A percentile compares a stretch with the other conserved stretches of the same genome.
phyloP scores from a whole-genome alignment of 2,797 vertebrate species.

The Phoebastria nigripes region DNA sequence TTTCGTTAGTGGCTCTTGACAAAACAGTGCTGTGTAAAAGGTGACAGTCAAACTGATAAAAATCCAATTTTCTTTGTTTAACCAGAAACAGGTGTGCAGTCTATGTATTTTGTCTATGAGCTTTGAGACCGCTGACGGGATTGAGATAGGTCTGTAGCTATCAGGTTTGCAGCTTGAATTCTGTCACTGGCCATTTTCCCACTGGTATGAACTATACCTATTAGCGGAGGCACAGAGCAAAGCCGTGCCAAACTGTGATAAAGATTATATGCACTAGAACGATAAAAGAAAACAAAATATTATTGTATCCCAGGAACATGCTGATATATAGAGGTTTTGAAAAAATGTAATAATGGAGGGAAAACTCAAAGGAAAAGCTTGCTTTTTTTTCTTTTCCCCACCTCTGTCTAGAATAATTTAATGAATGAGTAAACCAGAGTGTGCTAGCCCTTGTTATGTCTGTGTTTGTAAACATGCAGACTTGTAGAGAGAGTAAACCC shows the following conservation, averaged over 20 bases:
- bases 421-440: neutral
- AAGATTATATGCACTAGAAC: neutral
- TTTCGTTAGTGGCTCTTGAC: conserved; percentile 37
- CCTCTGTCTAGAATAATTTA: neutral
- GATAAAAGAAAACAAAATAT: neutral
- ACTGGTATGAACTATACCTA: neutral
- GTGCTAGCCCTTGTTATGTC: neutral
- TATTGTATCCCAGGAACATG: neutral
- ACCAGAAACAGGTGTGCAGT: neutral
- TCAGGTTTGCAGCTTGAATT: neutral
- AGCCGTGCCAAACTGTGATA: neutral
- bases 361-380: neutral
- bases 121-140: neutral
- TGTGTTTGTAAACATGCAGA: neutral
- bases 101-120: neutral
- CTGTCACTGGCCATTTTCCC: neutral
- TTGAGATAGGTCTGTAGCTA: neutral
- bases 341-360: neutral
- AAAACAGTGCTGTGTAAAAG: neutral
- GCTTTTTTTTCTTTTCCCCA: neutral
- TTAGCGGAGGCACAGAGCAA: neutral
- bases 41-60: neutral
- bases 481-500: neutral
- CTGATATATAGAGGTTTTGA: neutral
- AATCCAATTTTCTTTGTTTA: conserved; percentile 33